Evolutionary conservation across 2,113 vertebrate genomes (phyloP), one percentile per base, ranked within the genome.

Genomic region (Gobius niger): DNA sequence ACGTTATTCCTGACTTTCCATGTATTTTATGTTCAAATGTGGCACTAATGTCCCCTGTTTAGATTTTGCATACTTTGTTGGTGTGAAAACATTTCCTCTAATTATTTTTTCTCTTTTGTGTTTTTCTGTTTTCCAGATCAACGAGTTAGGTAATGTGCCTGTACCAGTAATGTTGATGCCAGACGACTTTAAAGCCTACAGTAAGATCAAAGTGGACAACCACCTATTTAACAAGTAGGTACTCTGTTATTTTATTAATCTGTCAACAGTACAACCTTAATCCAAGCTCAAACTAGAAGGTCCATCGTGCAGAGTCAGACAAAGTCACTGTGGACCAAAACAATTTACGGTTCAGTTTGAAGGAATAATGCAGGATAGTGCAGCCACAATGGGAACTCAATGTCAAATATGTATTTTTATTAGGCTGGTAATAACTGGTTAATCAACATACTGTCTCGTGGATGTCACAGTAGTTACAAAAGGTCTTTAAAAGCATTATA

Each of bases 131-230:
- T 89, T 84, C 14, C 88, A 98, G 96, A 94, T 98, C 90, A 98
- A 98, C 0, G 96, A 98, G 83, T 90, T 98, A 89, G 95, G 95
- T 92, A 97, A 96, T 49, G 96, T 98, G 77, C 96, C 96, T 4
- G 95, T 97, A 75, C 96, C 96, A 0, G 96, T 98, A 80, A 98
- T 98, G 96, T 75, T 98, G 59, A 97, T 98, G 96, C 96, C 96
- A 2, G 96, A 98, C 67, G 96, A 98, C 91, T 98, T 98, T 84
- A 98, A 98, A 92, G 96, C 96, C 83, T 98, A 96, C 93, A 98
- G 95, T 80, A 98, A 98, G 93, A 98, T 98, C 85, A 98, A 98
- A 91, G 96, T 98, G 95, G 96, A 98, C 93, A 98, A 98, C 92
- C 96, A 98, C 85, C 96, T 98, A 70, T 98, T 98, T 92, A 98